These are phyloP conservation scores for Gymnoscopelus microlampas DNA, from an alignment of 2,797 vertebrate species.

Conservation along the genomic window DNA sequence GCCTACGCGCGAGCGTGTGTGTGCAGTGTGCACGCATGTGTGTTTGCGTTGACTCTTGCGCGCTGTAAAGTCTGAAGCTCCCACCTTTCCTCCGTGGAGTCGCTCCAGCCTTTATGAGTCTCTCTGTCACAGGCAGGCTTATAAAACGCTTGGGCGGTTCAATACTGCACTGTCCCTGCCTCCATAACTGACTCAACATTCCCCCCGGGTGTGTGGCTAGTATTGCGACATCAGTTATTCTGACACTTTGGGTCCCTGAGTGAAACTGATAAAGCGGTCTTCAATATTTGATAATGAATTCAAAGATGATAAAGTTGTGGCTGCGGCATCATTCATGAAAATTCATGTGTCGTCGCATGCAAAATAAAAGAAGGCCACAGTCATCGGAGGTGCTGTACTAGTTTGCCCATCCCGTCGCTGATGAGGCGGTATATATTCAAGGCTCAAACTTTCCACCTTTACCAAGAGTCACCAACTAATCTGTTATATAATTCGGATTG, in stretches of 20 bases:
- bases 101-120: constrained; percentile 68
- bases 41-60: neutral
- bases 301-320: constrained; percentile 62
- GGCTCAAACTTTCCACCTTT: constrained; percentile 42
- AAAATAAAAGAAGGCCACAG: constrained; percentile 36
- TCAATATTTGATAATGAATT: constrained; percentile 77
- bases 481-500: constrained; percentile 35
- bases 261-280: constrained; percentile 70
- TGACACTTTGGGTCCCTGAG: constrained; percentile 56
- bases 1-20: neutral
- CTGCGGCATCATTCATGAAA: constrained; percentile 57
- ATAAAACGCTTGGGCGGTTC: constrained; percentile 70
- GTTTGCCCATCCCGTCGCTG: constrained; percentile 18
- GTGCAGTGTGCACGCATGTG: neutral
- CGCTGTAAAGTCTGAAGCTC: constrained; percentile 34
- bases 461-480: constrained; percentile 30
- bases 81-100: constrained; percentile 45
- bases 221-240: constrained; percentile 74
- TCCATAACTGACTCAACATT: constrained; percentile 63
- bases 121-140: constrained; percentile 66
- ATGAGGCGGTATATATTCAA: constrained; percentile 56
- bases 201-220: constrained; percentile 60
- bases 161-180: constrained; percentile 62
- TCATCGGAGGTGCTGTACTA: constrained; percentile 22
- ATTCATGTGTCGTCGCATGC: constrained; percentile 56